Evolutionary conservation across 2,113 vertebrate species (phyloP), one percentile per base, ranked within the genome.

Genomic region (Trochalopteron elliotii): DNA sequence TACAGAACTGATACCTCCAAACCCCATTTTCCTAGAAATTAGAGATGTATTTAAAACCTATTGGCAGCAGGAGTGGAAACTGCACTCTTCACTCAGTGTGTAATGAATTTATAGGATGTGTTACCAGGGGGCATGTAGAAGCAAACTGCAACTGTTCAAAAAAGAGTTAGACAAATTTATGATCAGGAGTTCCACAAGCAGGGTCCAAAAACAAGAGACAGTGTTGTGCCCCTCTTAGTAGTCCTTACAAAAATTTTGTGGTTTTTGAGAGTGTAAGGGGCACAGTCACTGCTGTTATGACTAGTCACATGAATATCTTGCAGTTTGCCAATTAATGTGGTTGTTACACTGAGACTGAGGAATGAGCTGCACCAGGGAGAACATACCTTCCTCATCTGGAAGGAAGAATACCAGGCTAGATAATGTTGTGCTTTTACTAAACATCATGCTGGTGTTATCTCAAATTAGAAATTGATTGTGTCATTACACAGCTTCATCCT

Each of bases 241-340:
- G 18, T 53, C 57, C 19, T 55, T 31, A 52, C 8, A 39, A 44
- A 86, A 59, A 20, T 12, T 23, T 5, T 52, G 15, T 56, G 39
- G 37, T 4, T 61, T n/a, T 75, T 76, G 37, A 18, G 33, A 60
- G 18, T 7, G 2, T 37, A 69, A 60, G 44, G 4, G 20, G 2
- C 22, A 21, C 13, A 52, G 37, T 55, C 23, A 11, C 17, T 49
- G 52, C 16, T 86, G 8, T 64, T 68, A 37, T 0, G 3, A 8
- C 22, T 37, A 4, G 52, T 31, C 6, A 49, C 6, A 49, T 0
- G 0, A 44, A 9, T 68, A 1, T 8, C 22, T 64, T 64, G 14
- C 18, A 35, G 0, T 47, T 53, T 21, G 6, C 21, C 20, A 35
- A 9, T 72, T 84, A 7, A 3, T 7, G 0, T 40, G 12, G 23